Evolutionary conservation across 2,888 invertebrate species (phyloP).

Genomic region (Drosophila borborema): DNA sequence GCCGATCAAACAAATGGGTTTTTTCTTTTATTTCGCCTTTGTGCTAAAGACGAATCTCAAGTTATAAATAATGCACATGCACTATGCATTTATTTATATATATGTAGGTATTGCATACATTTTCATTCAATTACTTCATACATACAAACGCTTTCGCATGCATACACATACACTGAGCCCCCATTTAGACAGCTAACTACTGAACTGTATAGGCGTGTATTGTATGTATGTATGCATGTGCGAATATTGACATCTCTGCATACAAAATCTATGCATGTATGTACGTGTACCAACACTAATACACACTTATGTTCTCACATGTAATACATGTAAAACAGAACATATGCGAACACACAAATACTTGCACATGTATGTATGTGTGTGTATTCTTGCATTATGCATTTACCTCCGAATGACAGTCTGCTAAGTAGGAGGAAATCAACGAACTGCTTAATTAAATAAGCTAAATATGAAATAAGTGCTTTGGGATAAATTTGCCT

Average conservation of each 20-base stretch:
- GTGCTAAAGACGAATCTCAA: slow-evolving; percentile 48
- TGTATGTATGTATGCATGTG: background rate
- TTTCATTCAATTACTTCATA: slow-evolving; percentile 29
- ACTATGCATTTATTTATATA: slow-evolving; percentile 50
- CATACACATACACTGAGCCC: background rate
- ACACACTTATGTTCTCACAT: background rate
- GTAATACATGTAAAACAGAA: background rate
- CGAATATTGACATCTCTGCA: slow-evolving; percentile 3
- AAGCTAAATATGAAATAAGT: background rate
- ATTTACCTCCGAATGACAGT: slow-evolving; percentile 1
- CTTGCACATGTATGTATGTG: background rate
- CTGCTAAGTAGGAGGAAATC: slow-evolving; percentile 5
- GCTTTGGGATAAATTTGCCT: background rate
- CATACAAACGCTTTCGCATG: slow-evolving; percentile 3
- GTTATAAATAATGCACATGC: slow-evolving; percentile 78
- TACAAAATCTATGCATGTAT: background rate
- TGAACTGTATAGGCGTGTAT: slow-evolving; percentile 1
- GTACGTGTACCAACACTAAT: background rate
- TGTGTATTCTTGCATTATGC: slow-evolving; percentile 4
- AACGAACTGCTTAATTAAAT: slow-evolving; percentile 1
- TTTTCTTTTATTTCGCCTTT: slow-evolving; percentile 36
- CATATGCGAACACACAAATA: too few relatives aligned
- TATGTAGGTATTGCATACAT: slow-evolving; percentile 31
- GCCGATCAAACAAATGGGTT: slow-evolving; percentile 75
- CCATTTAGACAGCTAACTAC: slow-evolving; percentile 10